Percentiles rank a stretch among this genome's conserved stretches.
phyloP scores from a whole-genome alignment of 2,113 vertebrate genomes.

The Ammodytes dubius region DNA sequence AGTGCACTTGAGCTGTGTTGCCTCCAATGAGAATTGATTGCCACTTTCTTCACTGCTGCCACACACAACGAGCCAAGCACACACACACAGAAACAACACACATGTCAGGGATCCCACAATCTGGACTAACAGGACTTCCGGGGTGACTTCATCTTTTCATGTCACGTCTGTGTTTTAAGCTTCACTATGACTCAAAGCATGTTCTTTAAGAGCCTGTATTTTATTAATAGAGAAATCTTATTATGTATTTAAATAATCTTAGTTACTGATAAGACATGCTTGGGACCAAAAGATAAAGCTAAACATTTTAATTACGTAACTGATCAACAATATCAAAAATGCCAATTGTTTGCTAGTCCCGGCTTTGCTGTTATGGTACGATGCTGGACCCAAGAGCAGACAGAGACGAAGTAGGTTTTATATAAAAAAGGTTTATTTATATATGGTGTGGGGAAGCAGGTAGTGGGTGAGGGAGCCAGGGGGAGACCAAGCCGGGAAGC shows the following conservation, averaged over 20 bases:
- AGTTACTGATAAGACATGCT: not conserved
- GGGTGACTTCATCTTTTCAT: not conserved
- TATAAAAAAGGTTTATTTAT: too few species aligned
- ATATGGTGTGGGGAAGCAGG: too few species aligned
- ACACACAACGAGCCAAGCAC: not conserved
- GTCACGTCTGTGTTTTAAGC: not conserved
- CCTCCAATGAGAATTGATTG: constrained; percentile 65
- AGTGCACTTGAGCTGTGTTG: constrained; percentile 49
- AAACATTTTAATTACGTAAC: too few species aligned
- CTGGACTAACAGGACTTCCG: not conserved
- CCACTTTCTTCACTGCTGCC: constrained; percentile 39
- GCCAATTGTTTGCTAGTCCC: not conserved
- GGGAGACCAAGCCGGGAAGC: too few species aligned
- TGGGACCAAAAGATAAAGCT: not conserved
- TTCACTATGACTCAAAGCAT: not conserved
- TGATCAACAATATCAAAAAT: not conserved
- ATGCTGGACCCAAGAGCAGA: too few species aligned
- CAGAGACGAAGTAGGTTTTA: too few species aligned
- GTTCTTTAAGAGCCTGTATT: not conserved
- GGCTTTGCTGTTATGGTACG: too few species aligned
- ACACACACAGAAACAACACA: not conserved
- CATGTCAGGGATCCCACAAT: not conserved
- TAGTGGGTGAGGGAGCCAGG: too few species aligned
- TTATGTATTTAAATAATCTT: not conserved
- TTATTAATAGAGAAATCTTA: not conserved